Base-by-base conservation (phyloP, 2,888 invertebrate genomes). In the Drymonia ruficornis region DNA sequence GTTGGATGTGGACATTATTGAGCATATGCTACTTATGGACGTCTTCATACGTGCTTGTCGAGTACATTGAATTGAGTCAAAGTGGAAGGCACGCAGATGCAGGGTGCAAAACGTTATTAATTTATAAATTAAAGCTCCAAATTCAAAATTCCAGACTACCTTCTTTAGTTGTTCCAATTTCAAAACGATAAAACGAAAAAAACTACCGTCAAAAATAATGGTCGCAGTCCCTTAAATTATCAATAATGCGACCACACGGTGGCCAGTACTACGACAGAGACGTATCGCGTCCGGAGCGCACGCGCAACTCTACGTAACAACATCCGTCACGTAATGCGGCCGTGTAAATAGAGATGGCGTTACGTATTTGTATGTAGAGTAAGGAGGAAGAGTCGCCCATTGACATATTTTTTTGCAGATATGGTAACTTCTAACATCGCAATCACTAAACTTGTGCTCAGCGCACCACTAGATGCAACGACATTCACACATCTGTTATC, bases 331-430 rank as follows among this genome's bases (percentile, higher is more conserved):
- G 38, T 63, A 59, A 56, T 74, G 52, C 50, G 0, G 36, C 23
- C 2, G 18, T 13, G 4, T 43, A 34, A 23, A 52, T 51, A 63
- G 34, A 72, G 72, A 67, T 72, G 72, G 74, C 67, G 67, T 11
- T 53, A 40, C 36, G 6, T 6, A 16, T 28, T 57, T 54, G 42
- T 61, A 49, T 46, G 28, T 45, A 11, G 12, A 11, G 12, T 28
- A 28, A 31, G 1, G 23, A 23, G 23, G 23, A 6, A 23, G 23
- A 23, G 23, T 23, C n/a, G n/a, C n/a, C n/a, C n/a, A n/a, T n/a
- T n/a, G n/a, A n/a, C n/a, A n/a, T n/a, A n/a, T n/a, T n/a, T n/a
- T n/a, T n/a, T n/a, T n/a, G n/a, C n/a, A n/a, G n/a, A n/a, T n/a
- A n/a, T n/a, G n/a, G n/a, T n/a, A n/a, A n/a, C n/a, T n/a, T n/a